phyloP scores from a whole-genome alignment of 2,888 invertebrate genomes.

The Eutolmus rufibarbis region DNA sequence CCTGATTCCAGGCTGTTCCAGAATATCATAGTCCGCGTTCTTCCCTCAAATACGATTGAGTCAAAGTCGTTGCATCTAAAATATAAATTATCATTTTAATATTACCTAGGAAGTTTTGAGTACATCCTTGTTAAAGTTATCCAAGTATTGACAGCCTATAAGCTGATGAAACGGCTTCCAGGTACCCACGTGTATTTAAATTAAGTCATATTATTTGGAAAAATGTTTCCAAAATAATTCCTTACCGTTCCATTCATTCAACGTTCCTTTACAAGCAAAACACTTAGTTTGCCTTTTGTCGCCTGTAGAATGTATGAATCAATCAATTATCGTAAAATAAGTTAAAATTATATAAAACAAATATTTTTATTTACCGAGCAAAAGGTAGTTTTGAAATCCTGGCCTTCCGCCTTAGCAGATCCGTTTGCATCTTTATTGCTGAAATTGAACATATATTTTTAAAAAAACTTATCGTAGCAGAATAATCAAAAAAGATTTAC shows the following conservation, averaged over 20 bases:
- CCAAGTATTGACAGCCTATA: slow-evolving; percentile 84
- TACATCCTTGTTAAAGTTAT: slow-evolving; percentile 77
- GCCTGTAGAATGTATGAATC: slow-evolving; percentile 61
- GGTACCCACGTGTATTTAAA: no score
- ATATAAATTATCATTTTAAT: background rate
- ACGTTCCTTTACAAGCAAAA: slow-evolving; percentile 86
- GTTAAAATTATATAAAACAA: background rate
- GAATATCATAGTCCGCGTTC: slow-evolving; percentile 84
- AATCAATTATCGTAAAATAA: background rate
- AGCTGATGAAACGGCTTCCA: slow-evolving; percentile 74
- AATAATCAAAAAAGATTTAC: slow-evolving; percentile 50
- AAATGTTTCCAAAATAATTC: no score
- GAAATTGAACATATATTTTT: background rate
- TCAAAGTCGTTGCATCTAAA: background rate
- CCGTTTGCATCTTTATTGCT: slow-evolving; percentile 79
- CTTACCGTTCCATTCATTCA: slow-evolving; percentile 65
- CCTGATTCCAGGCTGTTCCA: slow-evolving; percentile 85
- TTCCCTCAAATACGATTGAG: slow-evolving; percentile 63
- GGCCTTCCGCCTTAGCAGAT: slow-evolving; percentile 67
- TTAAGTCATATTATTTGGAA: background rate
- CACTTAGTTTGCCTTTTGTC: slow-evolving; percentile 84
- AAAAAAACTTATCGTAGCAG: background rate
- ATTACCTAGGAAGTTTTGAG: slow-evolving; percentile 72
- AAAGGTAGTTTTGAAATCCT: slow-evolving; percentile 61
- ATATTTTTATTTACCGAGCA: slow-evolving; percentile 61